These are phyloP conservation scores for Plecotus auritus DNA, from an alignment of 2,113 vertebrate genomes.

Conservation along the genomic window DNA sequence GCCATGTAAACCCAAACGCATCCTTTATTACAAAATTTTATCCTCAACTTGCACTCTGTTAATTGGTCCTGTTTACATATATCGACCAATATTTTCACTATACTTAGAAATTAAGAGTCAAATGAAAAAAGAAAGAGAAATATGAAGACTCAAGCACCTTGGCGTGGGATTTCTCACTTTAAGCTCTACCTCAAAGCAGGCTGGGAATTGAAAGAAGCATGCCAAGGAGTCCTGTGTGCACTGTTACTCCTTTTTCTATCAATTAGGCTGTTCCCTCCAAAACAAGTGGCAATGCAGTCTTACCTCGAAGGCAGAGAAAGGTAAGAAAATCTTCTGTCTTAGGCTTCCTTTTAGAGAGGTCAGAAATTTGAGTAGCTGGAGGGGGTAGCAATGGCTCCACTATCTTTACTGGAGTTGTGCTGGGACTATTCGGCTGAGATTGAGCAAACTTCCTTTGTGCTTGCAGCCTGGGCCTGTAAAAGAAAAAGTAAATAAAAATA, in stretches of 20 bases:
- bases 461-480: slow-evolving; percentile 94
- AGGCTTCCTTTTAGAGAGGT: slow-evolving; percentile 98
- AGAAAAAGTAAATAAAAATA: slow-evolving; percentile 58
- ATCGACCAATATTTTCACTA: background rate
- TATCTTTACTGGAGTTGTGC: slow-evolving; percentile 98
- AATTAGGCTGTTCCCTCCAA: background rate
- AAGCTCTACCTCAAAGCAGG: background rate
- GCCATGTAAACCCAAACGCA: background rate
- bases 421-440: slow-evolving; percentile 98
- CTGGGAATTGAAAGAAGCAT: background rate
- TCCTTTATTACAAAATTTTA: background rate
- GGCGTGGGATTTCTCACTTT: background rate
- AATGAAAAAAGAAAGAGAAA: background rate
- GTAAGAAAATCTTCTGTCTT: slow-evolving; percentile 99
- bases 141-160: background rate
- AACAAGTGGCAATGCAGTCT: background rate
- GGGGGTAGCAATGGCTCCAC: slow-evolving; percentile 90
- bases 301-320: slow-evolving; percentile 99
- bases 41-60: background rate
- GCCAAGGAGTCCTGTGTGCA: fast-evolving
- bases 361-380: slow-evolving; percentile 92
- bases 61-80: fast-evolving
- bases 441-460: slow-evolving; percentile 99
- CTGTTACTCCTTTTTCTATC: fast-evolving
- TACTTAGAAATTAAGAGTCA: background rate